Base-by-base conservation (phyloP, 2,797 vertebrate species). In the Eulemur mongoz region DNA sequence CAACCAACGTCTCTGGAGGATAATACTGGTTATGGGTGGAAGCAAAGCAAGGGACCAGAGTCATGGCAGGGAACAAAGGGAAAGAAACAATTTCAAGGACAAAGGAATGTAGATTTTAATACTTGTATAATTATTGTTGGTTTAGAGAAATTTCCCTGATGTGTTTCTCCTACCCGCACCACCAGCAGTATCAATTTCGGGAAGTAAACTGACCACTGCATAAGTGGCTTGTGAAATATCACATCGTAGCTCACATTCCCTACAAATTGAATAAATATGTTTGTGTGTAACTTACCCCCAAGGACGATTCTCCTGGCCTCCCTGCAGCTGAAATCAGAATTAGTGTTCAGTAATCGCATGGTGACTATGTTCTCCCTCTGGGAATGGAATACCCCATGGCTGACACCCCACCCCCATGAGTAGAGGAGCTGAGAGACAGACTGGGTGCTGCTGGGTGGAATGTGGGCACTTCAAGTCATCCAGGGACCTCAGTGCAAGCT, bases 161-260 rank as follows among this genome's bases (percentile, higher is more conserved):
- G 87, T 25, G 38, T 67, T 54, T 91, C 87, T 96, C 95, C 82
- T 92, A 95, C 95, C 86, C 25, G 2, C 69, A 96, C 86, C 0
- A 3, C 73, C 54, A 63, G 3, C 18, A 92, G 81, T 73, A 79
- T 76, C 93, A 45, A 59, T 98, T 98, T 98, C 43, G 23, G 98
- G 98, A 98, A 98, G 89, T 5, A 94, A 84, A 48, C 95, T 97
- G 93, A 95, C 48, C 48, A 38, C 98, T 98, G 94, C 97, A 92
- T 95, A 98, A 98, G 97, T 93, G 93, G 94, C 96, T 98, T 98
- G 87, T 98, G 96, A 98, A 98, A 98, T 80, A 72, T 97, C 90
- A 95, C 94, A 7, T 35, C 76, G 75, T 69, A 92, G 91, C 89
- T 95, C 83, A 93, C 92, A 89, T 93, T 96, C 92, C 40, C 95